These are phyloP conservation scores for Mionectes olivaceus DNA, from an alignment of 2,797 vertebrate genomes.

Conservation along the genomic window DNA sequence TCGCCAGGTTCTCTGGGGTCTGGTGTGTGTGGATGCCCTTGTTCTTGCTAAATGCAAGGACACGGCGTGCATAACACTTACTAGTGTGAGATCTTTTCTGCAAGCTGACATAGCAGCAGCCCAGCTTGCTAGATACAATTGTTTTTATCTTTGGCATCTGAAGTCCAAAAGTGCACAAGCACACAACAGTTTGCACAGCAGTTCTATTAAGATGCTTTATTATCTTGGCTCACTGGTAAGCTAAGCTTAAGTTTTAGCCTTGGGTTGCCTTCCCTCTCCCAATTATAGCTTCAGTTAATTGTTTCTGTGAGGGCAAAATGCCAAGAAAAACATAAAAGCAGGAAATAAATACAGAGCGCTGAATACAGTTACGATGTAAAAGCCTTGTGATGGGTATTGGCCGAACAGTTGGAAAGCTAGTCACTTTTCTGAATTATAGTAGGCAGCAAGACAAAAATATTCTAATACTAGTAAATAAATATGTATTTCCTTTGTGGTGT, in stretches of 20 bases:
- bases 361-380: not conserved
- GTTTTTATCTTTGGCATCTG: conserved; percentile 25
- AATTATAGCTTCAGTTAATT: conserved; percentile 57
- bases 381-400: conserved; percentile 18
- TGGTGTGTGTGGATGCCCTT: not conserved
- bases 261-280: conserved; percentile 40
- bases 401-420: not conserved
- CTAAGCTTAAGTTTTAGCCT: conserved; percentile 44
- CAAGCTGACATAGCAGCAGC: not conserved
- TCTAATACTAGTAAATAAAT: conserved; percentile 55
- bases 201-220: conserved; percentile 52
- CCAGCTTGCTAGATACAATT: not conserved
- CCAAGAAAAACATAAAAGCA: conserved; percentile 57
- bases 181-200: not conserved
- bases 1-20: not conserved
- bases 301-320: conserved; percentile 51
- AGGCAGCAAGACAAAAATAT: conserved; percentile 23
- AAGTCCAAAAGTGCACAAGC: not conserved
- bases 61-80: not conserved
- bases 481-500: conserved; percentile 34
- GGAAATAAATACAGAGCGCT: conserved; percentile 18
- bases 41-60: conserved; percentile 2
- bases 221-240: conserved; percentile 17
- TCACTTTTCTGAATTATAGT: conserved; percentile 39
- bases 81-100: not conserved